phyloP scores from a whole-genome alignment of 2,797 vertebrate species.

The Gadopsis bispinosus region DNA sequence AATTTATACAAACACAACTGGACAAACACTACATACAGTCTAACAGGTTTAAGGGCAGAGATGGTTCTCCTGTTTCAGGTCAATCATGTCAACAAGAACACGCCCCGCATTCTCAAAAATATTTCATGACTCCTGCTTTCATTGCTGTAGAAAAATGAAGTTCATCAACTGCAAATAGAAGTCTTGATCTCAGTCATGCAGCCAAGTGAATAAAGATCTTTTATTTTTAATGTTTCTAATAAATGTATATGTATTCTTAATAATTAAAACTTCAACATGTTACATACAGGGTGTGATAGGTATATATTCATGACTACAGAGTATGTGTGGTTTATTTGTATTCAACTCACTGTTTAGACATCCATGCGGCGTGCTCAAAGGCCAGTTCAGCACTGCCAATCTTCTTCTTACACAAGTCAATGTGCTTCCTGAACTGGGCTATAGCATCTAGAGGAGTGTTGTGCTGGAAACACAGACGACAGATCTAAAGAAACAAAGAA shows the following conservation, averaged over 20 bases:
- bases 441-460: slow-evolving; percentile 98
- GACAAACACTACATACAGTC: background rate
- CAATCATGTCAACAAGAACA: background rate
- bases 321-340: background rate
- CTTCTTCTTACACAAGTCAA: slow-evolving; percentile 98
- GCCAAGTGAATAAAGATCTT: background rate
- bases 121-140: background rate
- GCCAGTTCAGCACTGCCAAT: slow-evolving; percentile 94
- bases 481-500: slow-evolving; percentile 86
- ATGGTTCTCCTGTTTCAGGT: no score
- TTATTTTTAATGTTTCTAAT: background rate
- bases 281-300: background rate
- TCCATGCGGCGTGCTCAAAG: slow-evolving; percentile 97
- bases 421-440: slow-evolving; percentile 97
- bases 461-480: slow-evolving; percentile 97
- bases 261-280: background rate
- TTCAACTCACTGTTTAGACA: slow-evolving; percentile 95
- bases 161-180: background rate
- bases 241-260: background rate
- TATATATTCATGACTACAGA: background rate
- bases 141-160: background rate
- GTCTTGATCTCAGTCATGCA: background rate
- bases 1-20: background rate
- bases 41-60: background rate
- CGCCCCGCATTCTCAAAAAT: background rate